A percentile compares a stretch with the other conserved stretches of the same genome.
phyloP scores from a whole-genome alignment of 2,113 vertebrate genomes.

The Gasterosteus nipponicus region DNA sequence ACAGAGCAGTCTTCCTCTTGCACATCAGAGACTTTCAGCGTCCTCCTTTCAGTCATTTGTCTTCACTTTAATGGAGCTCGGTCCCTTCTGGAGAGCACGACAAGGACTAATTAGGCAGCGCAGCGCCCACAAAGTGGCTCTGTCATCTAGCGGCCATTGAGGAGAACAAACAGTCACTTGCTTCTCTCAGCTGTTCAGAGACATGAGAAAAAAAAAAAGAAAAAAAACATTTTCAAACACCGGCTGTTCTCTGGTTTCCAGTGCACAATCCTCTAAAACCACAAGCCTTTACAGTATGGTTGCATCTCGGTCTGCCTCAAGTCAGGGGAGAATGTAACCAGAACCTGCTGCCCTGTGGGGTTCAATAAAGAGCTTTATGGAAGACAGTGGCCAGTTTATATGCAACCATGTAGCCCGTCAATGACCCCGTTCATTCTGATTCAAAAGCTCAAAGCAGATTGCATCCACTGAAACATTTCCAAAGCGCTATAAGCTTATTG shows the following conservation, averaged over 20 bases:
- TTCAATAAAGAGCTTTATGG: constrained; percentile 42
- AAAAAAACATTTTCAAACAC: constrained; percentile 69
- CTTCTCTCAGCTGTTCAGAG: constrained; percentile 80
- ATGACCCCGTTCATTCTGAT: constrained; percentile 28
- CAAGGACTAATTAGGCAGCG: constrained; percentile 80
- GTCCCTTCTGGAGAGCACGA: constrained; percentile 63
- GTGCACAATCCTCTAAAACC: constrained; percentile 71
- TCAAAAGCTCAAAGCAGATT: constrained; percentile 12
- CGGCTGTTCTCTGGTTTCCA: constrained; percentile 78
- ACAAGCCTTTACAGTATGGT: constrained; percentile 57
- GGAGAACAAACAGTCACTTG: constrained; percentile 69
- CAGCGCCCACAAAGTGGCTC: constrained; percentile 80
- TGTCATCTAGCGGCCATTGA: constrained; percentile 81
- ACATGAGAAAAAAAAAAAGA: constrained; percentile 73
- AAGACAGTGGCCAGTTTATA: constrained; percentile 32
- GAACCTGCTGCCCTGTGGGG: constrained; percentile 36
- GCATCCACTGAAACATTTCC: not conserved
- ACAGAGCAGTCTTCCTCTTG: constrained; percentile 31
- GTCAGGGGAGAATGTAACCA: constrained; percentile 55
- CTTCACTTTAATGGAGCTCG: constrained; percentile 59
- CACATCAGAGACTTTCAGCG: constrained; percentile 52
- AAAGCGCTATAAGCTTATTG: constrained; percentile 3
- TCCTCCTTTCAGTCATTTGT: constrained; percentile 71
- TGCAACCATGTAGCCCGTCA: constrained; percentile 48
- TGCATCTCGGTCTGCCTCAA: constrained; percentile 40